Evolutionary conservation across 1,140 invertebrate species (phyloP), one percentile per base, ranked within the genome.

Genomic region (Lasioglossum albipes): DNA sequence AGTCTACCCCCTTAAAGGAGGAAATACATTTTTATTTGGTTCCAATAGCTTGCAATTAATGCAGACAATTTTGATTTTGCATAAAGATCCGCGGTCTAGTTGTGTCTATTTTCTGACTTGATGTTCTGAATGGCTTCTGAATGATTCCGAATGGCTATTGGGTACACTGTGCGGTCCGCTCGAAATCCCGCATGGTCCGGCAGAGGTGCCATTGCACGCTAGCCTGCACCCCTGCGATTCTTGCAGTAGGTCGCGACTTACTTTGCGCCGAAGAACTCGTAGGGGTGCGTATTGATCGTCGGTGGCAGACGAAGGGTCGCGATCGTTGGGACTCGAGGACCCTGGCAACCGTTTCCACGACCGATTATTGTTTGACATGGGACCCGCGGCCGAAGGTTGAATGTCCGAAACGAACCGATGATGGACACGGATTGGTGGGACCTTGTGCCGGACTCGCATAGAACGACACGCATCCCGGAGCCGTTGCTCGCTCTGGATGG

Each of bases 371-470:
- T 90, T 90, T 86, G 80, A 64, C 75, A 66, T 81, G 83, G 76
- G 79, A 81, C 66, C 67, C 54, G 54, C 80, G 72, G 83, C 81
- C 59, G 78, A 72, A 69, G 83, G 41, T 67, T 31, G 36, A 22
- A 49, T 10, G 45, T 49, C 12, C 36, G 45, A 49, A 49, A 31
- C 64, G 73, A 57, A 27, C 69, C 67, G 85, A 86, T 93, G 91
- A 93, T 93, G 93, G 94, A 94, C 61, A 92, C 93, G 82, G 94
- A 95, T 83, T 95, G 95, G 95, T 96, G 95, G 95, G 93, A 93
- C 75, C 91, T 95, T 78, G 93, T 93, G 22, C 95, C 95, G 10
- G 91, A 94, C 72, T 91, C 93, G 65, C 75, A 89, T 54, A 86
- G 91, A 7, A 86, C 92, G 18, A 92, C 89, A 42, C 87, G 91